These are phyloP conservation scores for Dicyrtoma fusca DNA, from an alignment of 2,888 invertebrate genomes.

Conservation along the genomic window DNA sequence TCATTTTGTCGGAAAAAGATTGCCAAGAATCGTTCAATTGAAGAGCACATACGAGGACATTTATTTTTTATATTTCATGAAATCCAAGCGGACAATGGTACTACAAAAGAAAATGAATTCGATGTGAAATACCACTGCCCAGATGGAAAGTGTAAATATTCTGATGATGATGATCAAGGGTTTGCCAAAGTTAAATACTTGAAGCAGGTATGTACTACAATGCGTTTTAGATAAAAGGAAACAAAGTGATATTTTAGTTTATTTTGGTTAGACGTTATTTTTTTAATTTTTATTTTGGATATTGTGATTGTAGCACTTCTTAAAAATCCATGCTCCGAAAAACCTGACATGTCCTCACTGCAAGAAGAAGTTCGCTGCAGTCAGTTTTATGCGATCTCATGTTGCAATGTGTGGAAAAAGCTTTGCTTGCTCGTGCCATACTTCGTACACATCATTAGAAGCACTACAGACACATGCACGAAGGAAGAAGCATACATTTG, in stretches of 20 bases:
- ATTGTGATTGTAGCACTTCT: constrained; percentile 59
- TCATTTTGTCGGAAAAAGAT: constrained; percentile 48
- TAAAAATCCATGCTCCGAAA: constrained; percentile 62
- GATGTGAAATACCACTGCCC: constrained; percentile 48
- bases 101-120: constrained; percentile 25
- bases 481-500: constrained; percentile 54
- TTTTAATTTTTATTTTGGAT: constrained; percentile 1
- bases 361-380: constrained; percentile 60
- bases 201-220: constrained; percentile 63
- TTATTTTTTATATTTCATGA: constrained; percentile 29
- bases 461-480: constrained; percentile 61
- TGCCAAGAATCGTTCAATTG: constrained; percentile 46
- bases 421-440: constrained; percentile 60
- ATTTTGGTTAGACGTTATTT: too few species aligned
- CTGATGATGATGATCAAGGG: constrained; percentile 56
- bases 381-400: constrained; percentile 60
- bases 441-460: constrained; percentile 60
- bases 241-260: too few species aligned
- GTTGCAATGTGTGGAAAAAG: constrained; percentile 60
- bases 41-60: constrained; percentile 49
- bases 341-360: constrained; percentile 60
- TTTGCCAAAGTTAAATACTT: constrained; percentile 60
- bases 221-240: constrained; percentile 3
- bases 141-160: constrained; percentile 46
- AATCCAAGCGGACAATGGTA: constrained; percentile 9